These are phyloP conservation scores for Arvicanthis niloticus DNA, from an alignment of 2,113 vertebrate genomes.

Conservation along the genomic window DNA sequence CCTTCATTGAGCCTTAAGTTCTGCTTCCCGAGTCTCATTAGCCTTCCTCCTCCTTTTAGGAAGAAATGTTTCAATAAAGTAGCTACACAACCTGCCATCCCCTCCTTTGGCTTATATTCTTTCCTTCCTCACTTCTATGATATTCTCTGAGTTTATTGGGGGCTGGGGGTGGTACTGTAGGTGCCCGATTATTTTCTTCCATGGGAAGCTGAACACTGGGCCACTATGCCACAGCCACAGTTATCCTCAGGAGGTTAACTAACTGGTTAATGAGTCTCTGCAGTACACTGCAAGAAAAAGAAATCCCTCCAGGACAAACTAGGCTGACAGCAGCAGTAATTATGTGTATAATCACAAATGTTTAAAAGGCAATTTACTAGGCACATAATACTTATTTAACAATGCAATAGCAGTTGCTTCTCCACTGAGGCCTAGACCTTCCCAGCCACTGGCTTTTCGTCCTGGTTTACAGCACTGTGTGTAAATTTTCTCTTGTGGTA, in stretches of 20 bases:
- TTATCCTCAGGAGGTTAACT: background rate
- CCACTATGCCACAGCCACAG: background rate
- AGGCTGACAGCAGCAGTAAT: background rate
- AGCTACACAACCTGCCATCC: background rate
- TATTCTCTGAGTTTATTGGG: background rate
- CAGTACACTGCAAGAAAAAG: background rate
- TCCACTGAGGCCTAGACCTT: background rate
- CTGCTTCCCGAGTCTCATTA: background rate
- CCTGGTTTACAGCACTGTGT: background rate
- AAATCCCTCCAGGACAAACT: background rate
- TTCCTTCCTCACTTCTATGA: background rate
- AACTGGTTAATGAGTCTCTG: background rate
- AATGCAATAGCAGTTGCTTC: background rate
- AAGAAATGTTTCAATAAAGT: background rate
- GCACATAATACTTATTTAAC: background rate
- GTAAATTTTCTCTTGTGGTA: background rate
- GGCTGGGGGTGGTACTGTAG: rapidly evolving
- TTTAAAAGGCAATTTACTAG: background rate
- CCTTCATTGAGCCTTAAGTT: background rate
- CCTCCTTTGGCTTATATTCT: background rate
- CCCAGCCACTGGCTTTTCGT: background rate
- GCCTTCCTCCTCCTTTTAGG: background rate
- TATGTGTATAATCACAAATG: background rate
- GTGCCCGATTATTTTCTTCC: background rate
- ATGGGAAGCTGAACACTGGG: background rate